Evolutionary conservation across 1,140 invertebrate genomes (phyloP), one percentile per base, ranked within the genome.

Genomic region (Maniola jurtina): DNA sequence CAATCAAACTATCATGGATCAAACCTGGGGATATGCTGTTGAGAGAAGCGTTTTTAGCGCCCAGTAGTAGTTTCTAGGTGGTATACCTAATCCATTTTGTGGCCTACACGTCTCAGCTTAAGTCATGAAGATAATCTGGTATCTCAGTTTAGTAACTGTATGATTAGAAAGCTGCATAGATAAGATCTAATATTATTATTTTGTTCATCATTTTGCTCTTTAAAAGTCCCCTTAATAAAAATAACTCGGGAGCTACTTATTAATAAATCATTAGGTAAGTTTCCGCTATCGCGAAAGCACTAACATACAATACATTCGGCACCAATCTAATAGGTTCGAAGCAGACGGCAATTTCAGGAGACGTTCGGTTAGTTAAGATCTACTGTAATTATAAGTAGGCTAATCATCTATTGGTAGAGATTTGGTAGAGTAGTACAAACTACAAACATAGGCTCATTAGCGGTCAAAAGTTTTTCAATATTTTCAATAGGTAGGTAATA

Each of bases 1-100:
- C 55, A 61, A 70, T 70, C 59, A 36, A 16, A 42, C 61, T 63
- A 42, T 55, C 36, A 45, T 63, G 38, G 34, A 16, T 36, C 13
- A 52, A 52, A 34, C 13, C 10, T 14, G 45, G 36, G 14, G 48
- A 16, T 8, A 50, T 16, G 2, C 10, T 50, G 11, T 16, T 2
- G 15, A 6, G 16, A 9, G 48, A 5, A 50, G 48, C 48, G 15
- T 45, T 8, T 45, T 45, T 45, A 11, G 13, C 2, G 13, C 25
- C n/a, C 45, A 47, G n/a, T 47, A 6, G 40, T 42, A 42, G 40
- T 42, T 10, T 13, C 40, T 10, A 8, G 40, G 8, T 13, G 40
- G 13, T 42, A 42, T 2, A n/a, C n/a, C n/a, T 42, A 42, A 10
- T 42, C 5, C 0, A 42, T 42, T 25, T 25, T 25, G 25, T 25